A percentile compares a stretch with the other conserved stretches of the same genome.
These are phyloP conservation scores for Leucoraja ocellata DNA, from an alignment of 2,797 vertebrate genomes.

Conservation along the genomic window DNA sequence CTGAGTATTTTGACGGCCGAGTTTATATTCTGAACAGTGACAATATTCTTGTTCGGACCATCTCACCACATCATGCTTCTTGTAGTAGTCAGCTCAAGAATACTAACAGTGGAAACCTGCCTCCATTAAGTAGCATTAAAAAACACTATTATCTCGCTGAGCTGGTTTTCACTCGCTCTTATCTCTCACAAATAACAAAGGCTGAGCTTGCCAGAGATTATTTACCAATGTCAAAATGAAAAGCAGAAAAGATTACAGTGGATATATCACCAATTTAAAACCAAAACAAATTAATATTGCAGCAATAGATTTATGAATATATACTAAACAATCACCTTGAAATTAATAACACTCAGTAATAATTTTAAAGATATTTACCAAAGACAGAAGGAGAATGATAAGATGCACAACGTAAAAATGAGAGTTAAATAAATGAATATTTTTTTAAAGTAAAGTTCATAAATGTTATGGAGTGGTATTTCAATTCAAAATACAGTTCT, in stretches of 20 bases:
- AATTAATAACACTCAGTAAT: constrained; percentile 46
- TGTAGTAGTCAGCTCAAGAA: background rate
- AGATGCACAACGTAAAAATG: background rate
- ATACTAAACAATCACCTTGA: constrained; percentile 45
- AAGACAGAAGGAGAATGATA: constrained; percentile 40
- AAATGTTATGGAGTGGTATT: background rate
- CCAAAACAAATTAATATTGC: constrained; percentile 45
- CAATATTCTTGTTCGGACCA: too few relatives aligned
- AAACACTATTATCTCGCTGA: background rate
- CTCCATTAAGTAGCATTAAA: background rate
- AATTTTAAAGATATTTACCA: constrained; percentile 46
- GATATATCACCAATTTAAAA: constrained; percentile 41
- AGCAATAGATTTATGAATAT: constrained; percentile 45
- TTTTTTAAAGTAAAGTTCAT: too few relatives aligned
- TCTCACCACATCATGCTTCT: background rate
- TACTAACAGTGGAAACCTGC: background rate
- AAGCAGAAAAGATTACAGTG: constrained; percentile 22
- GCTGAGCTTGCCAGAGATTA: background rate
- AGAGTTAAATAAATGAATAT: constrained; percentile 21
- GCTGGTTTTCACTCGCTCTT: background rate
- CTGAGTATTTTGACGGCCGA: too few relatives aligned
- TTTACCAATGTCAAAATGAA: constrained; percentile 33
- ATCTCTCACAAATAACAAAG: constrained; percentile 38
- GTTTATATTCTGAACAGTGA: too few relatives aligned
- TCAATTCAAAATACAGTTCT: background rate